Percentiles rank a stretch among this genome's conserved stretches.
Evolutionary conservation across 2,888 invertebrate genomes (phyloP).

Genomic region (Empis stercorea): DNA sequence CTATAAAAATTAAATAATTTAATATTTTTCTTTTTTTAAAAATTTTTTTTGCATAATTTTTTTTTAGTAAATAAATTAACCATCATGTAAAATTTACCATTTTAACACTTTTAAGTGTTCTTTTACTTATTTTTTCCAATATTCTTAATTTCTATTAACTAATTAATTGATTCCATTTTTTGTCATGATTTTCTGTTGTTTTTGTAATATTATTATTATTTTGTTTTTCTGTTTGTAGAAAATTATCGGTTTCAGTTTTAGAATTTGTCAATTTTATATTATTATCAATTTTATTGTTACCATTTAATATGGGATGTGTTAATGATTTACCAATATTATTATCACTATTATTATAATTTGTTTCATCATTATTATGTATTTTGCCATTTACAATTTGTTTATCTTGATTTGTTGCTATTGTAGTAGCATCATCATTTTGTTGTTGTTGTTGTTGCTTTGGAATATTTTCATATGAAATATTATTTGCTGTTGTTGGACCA

Average conservation of each 20-base stretch:
- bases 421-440: too few relatives aligned
- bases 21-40: too few relatives aligned
- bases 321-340: not conserved
- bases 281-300: too few relatives aligned
- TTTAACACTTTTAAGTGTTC: too few relatives aligned
- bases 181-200: too few relatives aligned
- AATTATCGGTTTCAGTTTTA: not conserved
- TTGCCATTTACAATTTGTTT: too few relatives aligned
- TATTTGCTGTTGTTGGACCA: not conserved
- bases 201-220: not conserved
- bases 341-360: not conserved
- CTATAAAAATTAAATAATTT: too few relatives aligned
- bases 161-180: not conserved
- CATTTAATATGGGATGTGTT: not conserved
- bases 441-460: not conserved
- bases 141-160: not conserved
- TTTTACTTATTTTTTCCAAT: too few relatives aligned
- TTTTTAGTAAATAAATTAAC: too few relatives aligned
- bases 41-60: too few relatives aligned
- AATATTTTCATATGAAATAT: conserved; percentile 9
- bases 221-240: not conserved
- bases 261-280: not conserved
- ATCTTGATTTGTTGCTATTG: not conserved
- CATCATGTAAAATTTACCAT: too few relatives aligned
- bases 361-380: too few relatives aligned